phyloP scores from a whole-genome alignment of 1,140 invertebrate species.

The Euglossa dilemma region DNA sequence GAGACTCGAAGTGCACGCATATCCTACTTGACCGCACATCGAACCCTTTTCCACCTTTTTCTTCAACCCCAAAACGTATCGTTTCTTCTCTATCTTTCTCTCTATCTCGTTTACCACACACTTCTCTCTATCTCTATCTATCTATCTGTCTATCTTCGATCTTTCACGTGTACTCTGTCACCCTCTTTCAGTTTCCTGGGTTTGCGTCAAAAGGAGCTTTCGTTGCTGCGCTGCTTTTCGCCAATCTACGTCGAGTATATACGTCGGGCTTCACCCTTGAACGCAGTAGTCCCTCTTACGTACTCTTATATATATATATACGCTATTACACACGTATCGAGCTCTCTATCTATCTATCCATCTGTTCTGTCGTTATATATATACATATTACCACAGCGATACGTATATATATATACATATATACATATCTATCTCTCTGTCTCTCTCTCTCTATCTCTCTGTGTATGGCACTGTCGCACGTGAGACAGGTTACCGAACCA shows the following conservation, averaged over 20 bases:
- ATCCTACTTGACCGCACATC: slow-evolving; percentile 49
- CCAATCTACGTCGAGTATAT: slow-evolving; percentile 77
- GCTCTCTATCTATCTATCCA: slow-evolving; percentile 33
- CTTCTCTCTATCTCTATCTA: background rate
- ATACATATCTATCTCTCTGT: slow-evolving; percentile 40
- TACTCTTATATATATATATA: slow-evolving; percentile 48
- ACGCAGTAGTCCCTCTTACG: slow-evolving; percentile 61
- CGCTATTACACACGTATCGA: slow-evolving; percentile 61
- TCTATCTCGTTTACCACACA: background rate
- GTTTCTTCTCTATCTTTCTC: background rate
- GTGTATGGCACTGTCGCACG: slow-evolving; percentile 52
- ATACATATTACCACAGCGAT: background rate
- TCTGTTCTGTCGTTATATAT: slow-evolving; percentile 38
- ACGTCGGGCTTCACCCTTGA: slow-evolving; percentile 69
- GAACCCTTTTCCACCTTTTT: background rate
- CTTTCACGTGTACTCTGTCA: slow-evolving; percentile 59
- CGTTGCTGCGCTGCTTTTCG: slow-evolving; percentile 81
- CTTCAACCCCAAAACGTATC: no score
- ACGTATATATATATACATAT: slow-evolving; percentile 11
- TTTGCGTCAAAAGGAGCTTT: slow-evolving; percentile 80
- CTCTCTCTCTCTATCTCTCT: background rate
- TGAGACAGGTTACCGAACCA: slow-evolving; percentile 49
- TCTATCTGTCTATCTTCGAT: slow-evolving; percentile 19
- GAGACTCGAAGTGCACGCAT: slow-evolving; percentile 65
- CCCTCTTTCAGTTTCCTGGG: slow-evolving; percentile 73